Evolutionary conservation across 1,140 invertebrate species (phyloP).

Genomic region (Pseudomyrmex gracilis): DNA sequence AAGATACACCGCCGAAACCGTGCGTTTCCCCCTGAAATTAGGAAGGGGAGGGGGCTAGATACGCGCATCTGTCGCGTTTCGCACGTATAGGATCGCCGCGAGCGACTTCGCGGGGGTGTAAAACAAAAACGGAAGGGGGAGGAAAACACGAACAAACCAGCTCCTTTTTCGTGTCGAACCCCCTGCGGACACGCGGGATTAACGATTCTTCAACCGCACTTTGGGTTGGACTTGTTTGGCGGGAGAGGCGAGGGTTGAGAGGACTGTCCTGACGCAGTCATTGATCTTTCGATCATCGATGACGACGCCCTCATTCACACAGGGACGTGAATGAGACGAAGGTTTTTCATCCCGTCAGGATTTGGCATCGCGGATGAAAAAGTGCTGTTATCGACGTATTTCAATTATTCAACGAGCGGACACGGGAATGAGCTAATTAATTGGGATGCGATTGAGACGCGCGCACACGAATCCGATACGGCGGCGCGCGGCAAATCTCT

Average conservation of each 20-base stretch:
- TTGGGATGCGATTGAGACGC: conserved; percentile 27
- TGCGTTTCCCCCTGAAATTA: neutral
- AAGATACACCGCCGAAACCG: conserved; percentile 29
- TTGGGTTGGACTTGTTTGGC: neutral
- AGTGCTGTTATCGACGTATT: neutral
- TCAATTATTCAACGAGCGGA: neutral
- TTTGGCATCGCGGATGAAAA: neutral
- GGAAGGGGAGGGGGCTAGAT: neutral
- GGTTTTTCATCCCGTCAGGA: no score
- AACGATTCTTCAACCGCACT: conserved; percentile 25
- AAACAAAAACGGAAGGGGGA: conserved; percentile 2
- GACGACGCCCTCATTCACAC: no score
- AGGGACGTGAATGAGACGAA: no score
- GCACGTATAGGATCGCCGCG: conserved; percentile 68
- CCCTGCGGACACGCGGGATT: conserved; percentile 50
- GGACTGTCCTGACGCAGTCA: neutral
- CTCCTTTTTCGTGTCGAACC: conserved; percentile 1
- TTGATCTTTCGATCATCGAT: conserved; percentile 31
- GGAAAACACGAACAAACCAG: conserved; percentile 35
- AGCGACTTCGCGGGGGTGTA: conserved; percentile 66
- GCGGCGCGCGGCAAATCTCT: neutral
- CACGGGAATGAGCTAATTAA: conserved; percentile 8
- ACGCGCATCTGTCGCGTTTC: conserved; percentile 76
- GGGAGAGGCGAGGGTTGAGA: conserved; percentile 3
- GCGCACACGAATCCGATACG: neutral